These are phyloP conservation scores for Pterocles burchelli DNA, from an alignment of 2,113 vertebrate species.

Conservation along the genomic window DNA sequence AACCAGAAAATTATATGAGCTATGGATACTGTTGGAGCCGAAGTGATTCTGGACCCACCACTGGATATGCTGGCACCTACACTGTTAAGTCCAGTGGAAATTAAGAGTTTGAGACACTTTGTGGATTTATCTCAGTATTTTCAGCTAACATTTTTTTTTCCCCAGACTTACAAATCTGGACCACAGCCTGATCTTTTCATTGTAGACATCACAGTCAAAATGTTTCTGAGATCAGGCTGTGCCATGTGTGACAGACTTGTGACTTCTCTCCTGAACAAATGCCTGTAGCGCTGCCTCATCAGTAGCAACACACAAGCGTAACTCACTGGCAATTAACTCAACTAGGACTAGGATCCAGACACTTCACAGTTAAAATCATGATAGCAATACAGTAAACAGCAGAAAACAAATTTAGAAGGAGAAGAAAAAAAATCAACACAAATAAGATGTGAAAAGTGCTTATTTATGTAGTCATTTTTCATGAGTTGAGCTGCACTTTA, in stretches of 20 bases:
- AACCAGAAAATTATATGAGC: not conserved
- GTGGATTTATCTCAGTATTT: not conserved
- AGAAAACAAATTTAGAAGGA: not conserved
- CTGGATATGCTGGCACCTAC: not conserved
- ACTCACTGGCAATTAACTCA: not conserved
- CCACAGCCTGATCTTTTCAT: not conserved
- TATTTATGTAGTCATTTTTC: slow-evolving; percentile 52
- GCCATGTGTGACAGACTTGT: not conserved
- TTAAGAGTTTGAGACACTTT: not conserved
- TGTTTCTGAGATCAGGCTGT: not conserved
- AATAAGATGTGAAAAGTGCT: slow-evolving; percentile 56
- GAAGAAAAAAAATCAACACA: not conserved
- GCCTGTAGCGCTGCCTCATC: not conserved
- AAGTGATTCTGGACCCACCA: not conserved
- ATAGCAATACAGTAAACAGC: not conserved
- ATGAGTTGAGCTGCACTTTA: slow-evolving; percentile 31
- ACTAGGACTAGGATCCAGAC: not conserved
- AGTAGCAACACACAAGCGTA: not conserved
- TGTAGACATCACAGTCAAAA: not conserved
- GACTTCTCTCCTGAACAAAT: not conserved
- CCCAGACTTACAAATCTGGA: not conserved
- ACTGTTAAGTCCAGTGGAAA: not conserved
- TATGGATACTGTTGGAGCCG: not conserved
- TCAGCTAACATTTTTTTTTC: not conserved
- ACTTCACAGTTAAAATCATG: not conserved